Evolutionary conservation across 2,888 invertebrate genomes (phyloP), one percentile per base, ranked within the genome.

Genomic region (Drosophila pseudotalamancana): DNA sequence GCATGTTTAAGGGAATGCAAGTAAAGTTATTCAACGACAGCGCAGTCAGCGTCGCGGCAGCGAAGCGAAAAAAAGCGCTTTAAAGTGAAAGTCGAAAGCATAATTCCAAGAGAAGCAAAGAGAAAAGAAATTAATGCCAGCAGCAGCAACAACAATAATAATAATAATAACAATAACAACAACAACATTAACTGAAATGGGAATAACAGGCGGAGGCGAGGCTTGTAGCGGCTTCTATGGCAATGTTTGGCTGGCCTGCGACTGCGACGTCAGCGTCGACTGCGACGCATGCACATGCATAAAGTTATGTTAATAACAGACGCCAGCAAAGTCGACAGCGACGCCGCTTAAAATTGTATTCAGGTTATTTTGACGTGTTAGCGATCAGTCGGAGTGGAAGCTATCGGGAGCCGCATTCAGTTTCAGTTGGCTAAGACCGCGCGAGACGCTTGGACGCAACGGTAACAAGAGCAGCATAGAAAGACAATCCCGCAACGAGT

Each of bases 351-450:
- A 64, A 59, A 55, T 62, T 60, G 14, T 72, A 72, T 84, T 81
- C 81, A 84, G 81, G 87, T 87, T 81, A 86, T 81, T 87, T 74
- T 74, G 62, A 87, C 87, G 82, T 69, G 78, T 87, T 84, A 84
- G 72, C 87, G 54, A 77, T 77, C 62, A 56, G 69, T 40, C 66
- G 51, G 48, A 76, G 77, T 62, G 60, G 64, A 6, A 60, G 74
- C 62, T 46, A 65, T 56, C 60, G 67, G 63, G 57, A 70, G 72
- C 49, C 57, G 51, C 25, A 60, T 29, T 43, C 46, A 53, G 71
- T 71, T 70, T 72, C 75, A 84, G 81, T 81, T 81, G 79, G 78
- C 49, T 48, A 71, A 87, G 68, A 81, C 74, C 81, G 63, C 49
- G 85, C 82, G 51, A 84, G 77, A 48, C 59, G 87, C 59, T 84